These are phyloP conservation scores for Hoplostethus mediterraneus DNA, from an alignment of 2,797 vertebrate genomes.

Conservation along the genomic window DNA sequence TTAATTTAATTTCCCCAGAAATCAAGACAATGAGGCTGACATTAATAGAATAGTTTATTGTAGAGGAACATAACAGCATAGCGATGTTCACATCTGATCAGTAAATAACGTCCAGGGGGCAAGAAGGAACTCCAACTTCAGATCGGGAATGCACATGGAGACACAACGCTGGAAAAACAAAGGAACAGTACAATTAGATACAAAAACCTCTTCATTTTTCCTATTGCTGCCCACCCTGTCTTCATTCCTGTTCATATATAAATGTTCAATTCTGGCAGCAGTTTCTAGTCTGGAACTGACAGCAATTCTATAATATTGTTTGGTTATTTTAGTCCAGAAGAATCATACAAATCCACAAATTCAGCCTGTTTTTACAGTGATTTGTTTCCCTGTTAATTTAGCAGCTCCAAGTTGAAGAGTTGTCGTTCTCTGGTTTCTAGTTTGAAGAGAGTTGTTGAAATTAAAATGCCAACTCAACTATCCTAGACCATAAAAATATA, in stretches of 20 bases:
- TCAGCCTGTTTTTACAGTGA: too few relatives aligned
- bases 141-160: slow-evolving; percentile 67
- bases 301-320: too few relatives aligned
- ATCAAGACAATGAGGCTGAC: slow-evolving; percentile 12
- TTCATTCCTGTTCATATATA: too few relatives aligned
- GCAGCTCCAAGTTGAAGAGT: neutral
- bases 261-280: too few relatives aligned
- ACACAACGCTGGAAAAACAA: slow-evolving; percentile 59
- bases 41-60: slow-evolving; percentile 78
- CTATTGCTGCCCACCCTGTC: too few relatives aligned
- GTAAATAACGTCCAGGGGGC: slow-evolving; percentile 58
- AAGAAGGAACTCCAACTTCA: slow-evolving; percentile 52
- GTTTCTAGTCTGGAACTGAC: too few relatives aligned
- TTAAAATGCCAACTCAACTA: too few relatives aligned
- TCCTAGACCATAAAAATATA: neutral
- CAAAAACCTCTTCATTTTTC: neutral
- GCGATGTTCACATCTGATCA: slow-evolving; percentile 66
- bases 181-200: neutral
- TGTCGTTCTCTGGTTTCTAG: neutral
- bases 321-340: too few relatives aligned
- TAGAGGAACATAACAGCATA: slow-evolving; percentile 70
- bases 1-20: neutral
- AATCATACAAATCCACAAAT: too few relatives aligned
- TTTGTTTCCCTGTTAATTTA: neutral
- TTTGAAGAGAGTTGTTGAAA: neutral